Percentiles rank a stretch among this genome's conserved stretches.
These are phyloP conservation scores for Triplophysa bombifrons DNA, from an alignment of 2,797 vertebrate species.

Conservation along the genomic window DNA sequence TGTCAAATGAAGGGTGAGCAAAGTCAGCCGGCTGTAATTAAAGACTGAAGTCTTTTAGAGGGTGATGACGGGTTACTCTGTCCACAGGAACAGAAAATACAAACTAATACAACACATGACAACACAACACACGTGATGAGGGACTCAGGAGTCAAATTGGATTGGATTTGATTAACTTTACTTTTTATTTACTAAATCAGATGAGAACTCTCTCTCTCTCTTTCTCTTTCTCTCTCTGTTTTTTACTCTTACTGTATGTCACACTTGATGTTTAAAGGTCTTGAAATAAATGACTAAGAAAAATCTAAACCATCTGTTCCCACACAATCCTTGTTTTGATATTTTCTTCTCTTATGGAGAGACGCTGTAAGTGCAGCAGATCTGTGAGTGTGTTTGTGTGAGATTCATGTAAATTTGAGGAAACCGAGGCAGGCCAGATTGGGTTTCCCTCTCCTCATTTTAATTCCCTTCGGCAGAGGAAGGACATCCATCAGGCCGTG, in stretches of 20 bases:
- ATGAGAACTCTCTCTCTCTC: background rate
- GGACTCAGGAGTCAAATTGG: background rate
- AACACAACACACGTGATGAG: conserved; percentile 17
- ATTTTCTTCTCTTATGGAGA: background rate
- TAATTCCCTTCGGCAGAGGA: conserved; percentile 75
- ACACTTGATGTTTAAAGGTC: too few relatives aligned
- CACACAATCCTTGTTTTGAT: background rate
- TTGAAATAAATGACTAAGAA: too few relatives aligned
- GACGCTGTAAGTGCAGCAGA: background rate
- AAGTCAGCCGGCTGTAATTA: conserved; percentile 60
- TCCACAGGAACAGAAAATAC: conserved; percentile 41
- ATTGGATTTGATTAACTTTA: too few relatives aligned
- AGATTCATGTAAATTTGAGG: conserved; percentile 45
- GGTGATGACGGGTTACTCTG: conserved; percentile 44
- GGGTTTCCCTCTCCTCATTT: conserved; percentile 71
- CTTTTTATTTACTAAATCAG: background rate
- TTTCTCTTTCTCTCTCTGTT: too few relatives aligned
- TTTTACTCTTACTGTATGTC: too few relatives aligned
- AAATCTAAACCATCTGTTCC: background rate
- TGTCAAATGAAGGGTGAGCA: conserved; percentile 59
- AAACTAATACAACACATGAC: conserved; percentile 31
- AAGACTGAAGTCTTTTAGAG: conserved; percentile 56
- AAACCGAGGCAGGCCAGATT: background rate
- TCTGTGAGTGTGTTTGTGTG: conserved; percentile 63
- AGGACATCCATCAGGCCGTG: conserved; percentile 82